Evolutionary conservation across 2,113 vertebrate species (phyloP).

Genomic region (Lepisosteus oculatus): DNA sequence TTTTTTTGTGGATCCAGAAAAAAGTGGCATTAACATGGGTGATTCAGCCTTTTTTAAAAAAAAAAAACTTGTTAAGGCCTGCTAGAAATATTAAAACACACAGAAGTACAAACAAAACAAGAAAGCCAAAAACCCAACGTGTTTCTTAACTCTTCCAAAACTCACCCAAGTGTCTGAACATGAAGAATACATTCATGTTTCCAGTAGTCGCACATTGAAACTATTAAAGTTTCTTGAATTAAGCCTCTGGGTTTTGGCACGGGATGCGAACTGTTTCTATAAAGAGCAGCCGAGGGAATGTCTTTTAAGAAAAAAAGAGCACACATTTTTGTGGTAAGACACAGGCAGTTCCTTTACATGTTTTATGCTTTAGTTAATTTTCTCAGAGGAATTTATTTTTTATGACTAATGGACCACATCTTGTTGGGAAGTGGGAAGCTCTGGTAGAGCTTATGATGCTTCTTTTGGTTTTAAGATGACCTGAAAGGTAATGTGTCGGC

Average conservation of each 20-base stretch:
- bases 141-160: constrained; percentile 5
- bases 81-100: constrained; percentile 7
- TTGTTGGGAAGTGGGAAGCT: constrained; percentile 43
- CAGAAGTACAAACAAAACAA: background rate
- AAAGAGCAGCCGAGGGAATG: constrained; percentile 43
- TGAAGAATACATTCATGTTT: constrained; percentile 42
- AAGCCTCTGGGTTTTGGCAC: constrained; percentile 60
- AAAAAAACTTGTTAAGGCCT: constrained; percentile 1
- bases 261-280: constrained; percentile 48
- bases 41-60: background rate
- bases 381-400: constrained; percentile 59
- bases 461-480: constrained; percentile 34
- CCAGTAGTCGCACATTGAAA: constrained; percentile 69
- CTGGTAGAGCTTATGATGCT: constrained; percentile 43
- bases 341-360: constrained; percentile 63
- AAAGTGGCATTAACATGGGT: background rate
- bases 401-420: constrained; percentile 53
- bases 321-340: constrained; percentile 64
- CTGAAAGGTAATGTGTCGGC: constrained; percentile 26
- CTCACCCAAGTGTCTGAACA: constrained; percentile 21
- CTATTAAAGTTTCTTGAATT: constrained; percentile 61
- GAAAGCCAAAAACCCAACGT: background rate
- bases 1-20: background rate
- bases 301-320: constrained; percentile 57
- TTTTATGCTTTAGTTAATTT: constrained; percentile 59